Evolutionary conservation across 2,888 invertebrate species (phyloP).

Genomic region (Cantharis rustica): DNA sequence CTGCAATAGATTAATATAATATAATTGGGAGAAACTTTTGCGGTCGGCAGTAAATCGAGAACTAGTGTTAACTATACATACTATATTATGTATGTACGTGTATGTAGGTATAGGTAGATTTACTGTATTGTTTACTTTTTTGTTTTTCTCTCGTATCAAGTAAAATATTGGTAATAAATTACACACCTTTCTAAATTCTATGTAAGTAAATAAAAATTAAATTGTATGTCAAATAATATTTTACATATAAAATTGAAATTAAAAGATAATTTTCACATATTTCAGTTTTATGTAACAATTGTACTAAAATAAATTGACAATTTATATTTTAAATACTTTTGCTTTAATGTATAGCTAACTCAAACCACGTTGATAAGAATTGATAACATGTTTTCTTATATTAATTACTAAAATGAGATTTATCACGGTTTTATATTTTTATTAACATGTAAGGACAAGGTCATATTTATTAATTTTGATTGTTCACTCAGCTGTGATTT

Average conservation of each 20-base stretch:
- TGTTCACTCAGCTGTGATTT: slow-evolving; percentile 34
- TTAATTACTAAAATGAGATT: slow-evolving; percentile 11
- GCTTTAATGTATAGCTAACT: background rate
- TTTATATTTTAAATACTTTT: slow-evolving; percentile 1
- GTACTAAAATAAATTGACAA: background rate
- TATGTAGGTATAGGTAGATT: too few species aligned
- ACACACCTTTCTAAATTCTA: background rate
- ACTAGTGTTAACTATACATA: background rate
- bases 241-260: too few species aligned
- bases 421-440: slow-evolving; percentile 14
- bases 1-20: too few species aligned
- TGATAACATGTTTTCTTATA: slow-evolving; percentile 15
- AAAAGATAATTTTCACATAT: background rate
- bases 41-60: background rate
- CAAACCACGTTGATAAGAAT: slow-evolving; percentile 22
- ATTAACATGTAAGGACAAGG: slow-evolving; percentile 33
- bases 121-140: background rate
- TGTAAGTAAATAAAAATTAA: too few species aligned
- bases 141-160: background rate
- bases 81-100: too few species aligned
- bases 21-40: background rate
- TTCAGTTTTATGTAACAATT: background rate
- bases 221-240: too few species aligned
- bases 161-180: background rate
- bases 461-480: slow-evolving; percentile 23